Base-by-base conservation (phyloP, 2,797 vertebrate genomes). In the Typhlichthys subterraneus region DNA sequence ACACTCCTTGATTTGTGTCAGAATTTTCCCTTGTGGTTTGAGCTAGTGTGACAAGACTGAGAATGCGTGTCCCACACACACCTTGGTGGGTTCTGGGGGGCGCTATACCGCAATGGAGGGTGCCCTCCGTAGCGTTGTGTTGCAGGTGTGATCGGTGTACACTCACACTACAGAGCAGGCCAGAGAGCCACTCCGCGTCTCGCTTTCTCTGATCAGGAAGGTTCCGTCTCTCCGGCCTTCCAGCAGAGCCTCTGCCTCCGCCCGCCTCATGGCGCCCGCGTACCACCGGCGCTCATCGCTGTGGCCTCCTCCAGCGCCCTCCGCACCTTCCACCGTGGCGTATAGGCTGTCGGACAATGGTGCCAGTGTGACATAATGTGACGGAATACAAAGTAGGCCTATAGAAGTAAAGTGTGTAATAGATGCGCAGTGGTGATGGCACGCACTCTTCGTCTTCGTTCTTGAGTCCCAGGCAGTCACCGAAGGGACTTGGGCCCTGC, bases 151-250 rank as follows among this genome's bases (percentile, higher is more conserved):
- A 51, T 17, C 1, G 12, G 8, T 12, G 2, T 12, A 45, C 58
- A 95, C 96, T 96, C 87, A 97, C 96, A 97, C 95, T 56, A 97
- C 95, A 0, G 96, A 98, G 86, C 96, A 98, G 67, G 96, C 96
- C 0, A 95, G 97, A 65, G 94, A 96, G 17, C 96, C 96, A 54
- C 90, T 94, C 90, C 96, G 95, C 75, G 95, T 93, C 72, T 92
- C 90, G 83, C 96, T 97, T 87, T 97, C 95, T 0, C 96, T 93
- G 87, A 98, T 96, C 38, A 98, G 89, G 88, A 98, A 98, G 57
- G 96, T 97, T 33, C 96, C 96, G 0, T 96, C 93, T 0, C 92
- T 83, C 69, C 90, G 92, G 54, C 94, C 94, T 0, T 75, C 88
- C 67, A 98, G 93, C 91, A 98, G 93, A 80, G 96, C 95, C 64